phyloP scores from a whole-genome alignment of 2,888 invertebrate species.

The Drosophila monieri region DNA sequence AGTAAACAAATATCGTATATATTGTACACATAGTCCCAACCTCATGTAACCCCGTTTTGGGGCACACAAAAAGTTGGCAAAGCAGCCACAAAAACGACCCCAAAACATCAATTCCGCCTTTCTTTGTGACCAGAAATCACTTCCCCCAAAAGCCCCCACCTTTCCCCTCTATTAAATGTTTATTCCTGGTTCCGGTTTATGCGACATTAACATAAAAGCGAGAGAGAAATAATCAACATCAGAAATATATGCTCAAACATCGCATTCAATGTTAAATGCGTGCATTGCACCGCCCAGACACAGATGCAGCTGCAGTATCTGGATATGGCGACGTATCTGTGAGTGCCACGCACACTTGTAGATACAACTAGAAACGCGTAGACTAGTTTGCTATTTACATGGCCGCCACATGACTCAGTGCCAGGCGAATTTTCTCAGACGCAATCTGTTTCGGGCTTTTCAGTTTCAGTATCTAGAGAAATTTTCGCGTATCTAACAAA shows the following conservation, averaged over 20 bases:
- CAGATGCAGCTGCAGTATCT: conserved; percentile 23
- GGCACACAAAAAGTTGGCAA: conserved; percentile 21
- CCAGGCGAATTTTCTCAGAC: conserved; percentile 20
- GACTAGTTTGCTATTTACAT: conserved; percentile 37
- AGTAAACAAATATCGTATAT: background rate
- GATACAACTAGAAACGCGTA: conserved; percentile 48
- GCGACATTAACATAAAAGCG: conserved; percentile 56
- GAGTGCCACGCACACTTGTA: conserved; percentile 17
- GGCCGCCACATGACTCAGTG: conserved; percentile 42
- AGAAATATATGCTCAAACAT: conserved; percentile 44
- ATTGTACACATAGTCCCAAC: background rate
- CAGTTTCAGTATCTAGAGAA: conserved; percentile 16
- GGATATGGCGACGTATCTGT: conserved; percentile 41
- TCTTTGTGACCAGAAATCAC: conserved; percentile 40
- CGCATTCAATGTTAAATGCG: conserved; percentile 65
- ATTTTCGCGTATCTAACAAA: conserved; percentile 19
- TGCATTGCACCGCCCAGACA: conserved; percentile 61
- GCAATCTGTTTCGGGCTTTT: conserved; percentile 32
- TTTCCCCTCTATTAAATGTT: conserved; percentile 23
- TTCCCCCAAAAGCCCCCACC: conserved; percentile 12
- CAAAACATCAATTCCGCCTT: conserved; percentile 57
- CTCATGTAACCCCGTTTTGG: background rate
- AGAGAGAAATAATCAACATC: conserved; percentile 25
- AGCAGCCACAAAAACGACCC: conserved; percentile 14
- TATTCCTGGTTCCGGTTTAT: conserved; percentile 65